Conservation (phyloP, 2,797 vertebrate genomes). For the Propithecus deckenii region DNA sequence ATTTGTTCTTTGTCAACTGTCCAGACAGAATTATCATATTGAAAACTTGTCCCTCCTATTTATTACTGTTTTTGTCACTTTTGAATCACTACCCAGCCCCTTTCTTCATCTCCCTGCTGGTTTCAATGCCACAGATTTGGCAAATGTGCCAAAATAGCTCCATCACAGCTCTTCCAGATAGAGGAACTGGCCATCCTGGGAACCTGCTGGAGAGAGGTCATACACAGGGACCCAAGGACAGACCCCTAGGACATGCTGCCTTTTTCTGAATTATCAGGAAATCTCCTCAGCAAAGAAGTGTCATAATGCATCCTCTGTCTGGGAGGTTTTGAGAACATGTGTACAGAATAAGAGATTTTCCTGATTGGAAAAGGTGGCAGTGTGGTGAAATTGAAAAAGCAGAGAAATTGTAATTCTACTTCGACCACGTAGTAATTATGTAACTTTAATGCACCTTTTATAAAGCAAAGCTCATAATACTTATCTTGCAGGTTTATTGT, state of each 20-base stretch:
- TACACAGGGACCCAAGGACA: not conserved
- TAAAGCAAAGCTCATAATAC: not conserved
- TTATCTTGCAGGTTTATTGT: not conserved
- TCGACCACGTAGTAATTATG: not conserved
- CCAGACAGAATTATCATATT: slow-evolving; percentile 80
- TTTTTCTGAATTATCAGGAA: not conserved
- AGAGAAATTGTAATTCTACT: not conserved
- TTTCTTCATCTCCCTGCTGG: not conserved
- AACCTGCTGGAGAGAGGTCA: not conserved
- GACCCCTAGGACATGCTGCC: not conserved
- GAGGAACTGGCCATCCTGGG: not conserved
- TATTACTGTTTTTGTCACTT: slow-evolving; percentile 55
- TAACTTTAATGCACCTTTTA: not conserved
- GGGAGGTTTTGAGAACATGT: not conserved
- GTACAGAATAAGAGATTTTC: not conserved
- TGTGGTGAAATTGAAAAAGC: not conserved
- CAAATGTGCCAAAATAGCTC: slow-evolving; percentile 60
- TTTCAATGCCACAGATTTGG: slow-evolving; percentile 50
- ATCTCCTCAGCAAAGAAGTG: not conserved
- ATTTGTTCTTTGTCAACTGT: slow-evolving; percentile 82
- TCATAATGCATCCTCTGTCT: not conserved
- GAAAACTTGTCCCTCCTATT: slow-evolving; percentile 77
- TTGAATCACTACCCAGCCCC: not conserved
- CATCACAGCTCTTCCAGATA: not conserved
- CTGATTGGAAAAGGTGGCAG: not conserved